Evolutionary conservation across 2,113 vertebrate genomes (phyloP).

Genomic region (Mastomys coucha): DNA sequence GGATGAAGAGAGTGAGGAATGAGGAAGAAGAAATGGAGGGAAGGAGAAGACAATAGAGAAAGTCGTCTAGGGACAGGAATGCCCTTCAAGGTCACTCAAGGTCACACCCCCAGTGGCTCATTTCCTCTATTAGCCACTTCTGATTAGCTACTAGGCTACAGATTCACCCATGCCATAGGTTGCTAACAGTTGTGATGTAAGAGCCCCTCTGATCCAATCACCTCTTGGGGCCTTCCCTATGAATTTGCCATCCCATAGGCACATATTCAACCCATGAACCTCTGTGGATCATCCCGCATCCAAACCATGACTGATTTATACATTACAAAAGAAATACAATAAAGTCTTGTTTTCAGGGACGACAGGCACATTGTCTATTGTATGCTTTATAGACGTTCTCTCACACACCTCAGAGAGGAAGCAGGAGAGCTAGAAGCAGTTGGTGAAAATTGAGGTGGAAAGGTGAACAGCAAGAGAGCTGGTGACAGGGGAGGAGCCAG

Average conservation of each 20-base stretch:
- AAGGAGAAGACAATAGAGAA: background rate
- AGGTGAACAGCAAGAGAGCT: background rate
- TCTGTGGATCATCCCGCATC: background rate
- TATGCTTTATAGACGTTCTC: background rate
- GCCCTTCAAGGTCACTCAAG: background rate
- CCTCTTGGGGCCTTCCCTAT: background rate
- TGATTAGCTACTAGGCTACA: background rate
- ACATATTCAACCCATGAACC: background rate
- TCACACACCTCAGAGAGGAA: constrained; percentile 31
- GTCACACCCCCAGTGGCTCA: background rate
- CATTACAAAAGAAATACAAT: background rate
- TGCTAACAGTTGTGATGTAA: background rate
- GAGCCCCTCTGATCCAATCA: background rate
- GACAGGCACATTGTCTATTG: background rate
- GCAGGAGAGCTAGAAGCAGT: constrained; percentile 6
- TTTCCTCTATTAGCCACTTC: background rate
- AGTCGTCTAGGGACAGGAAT: background rate
- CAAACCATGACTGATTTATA: background rate
- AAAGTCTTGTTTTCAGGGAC: background rate
- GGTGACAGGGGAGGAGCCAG: background rate
- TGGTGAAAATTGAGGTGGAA: constrained; percentile 4
- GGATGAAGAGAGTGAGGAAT: no score
- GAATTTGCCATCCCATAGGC: background rate
- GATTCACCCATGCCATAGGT: background rate
- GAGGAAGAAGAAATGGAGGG: background rate